Evolutionary conservation across 2,888 invertebrate genomes (phyloP), one percentile per base, ranked within the genome.

Genomic region (Platycnemis pennipes): DNA sequence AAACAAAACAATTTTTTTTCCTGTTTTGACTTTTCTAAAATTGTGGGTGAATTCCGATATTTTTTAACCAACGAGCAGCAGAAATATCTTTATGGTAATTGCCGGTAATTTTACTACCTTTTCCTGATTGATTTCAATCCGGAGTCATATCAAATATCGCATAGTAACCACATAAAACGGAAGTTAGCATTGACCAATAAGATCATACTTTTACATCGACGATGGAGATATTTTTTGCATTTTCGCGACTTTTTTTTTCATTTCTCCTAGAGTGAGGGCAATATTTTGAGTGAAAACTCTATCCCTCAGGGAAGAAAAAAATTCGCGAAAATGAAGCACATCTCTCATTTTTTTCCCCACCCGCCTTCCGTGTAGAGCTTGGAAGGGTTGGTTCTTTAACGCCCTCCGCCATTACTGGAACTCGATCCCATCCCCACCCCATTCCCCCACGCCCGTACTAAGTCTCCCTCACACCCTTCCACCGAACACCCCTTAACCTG

Each of bases 351-450:
- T 89, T 11, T 49, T 56, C 37, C 53, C 37, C 8, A 19, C 31
- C 13, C 56, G 19, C 56, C 19, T 88, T 42, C 37, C 42, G 11
- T 22, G 31, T 3, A 89, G 49, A 49, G 89, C 49, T 89, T 56
- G 56, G 37, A 42, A 89, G 42, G 22, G 56, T 56, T 37, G 22
- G 56, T 56, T 37, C 89, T 89, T 89, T 49, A 89, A 53, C 49
- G 37, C 89, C 53, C 89, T 37, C 89, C 49, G 19, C 89, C 53
- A 89, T 89, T 89, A 53, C 49, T 42, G 26, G 89, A 53, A 89
- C 89, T 89, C 53, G 56, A 89, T 56, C 49, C 53, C 42, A 19
- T n/a, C 56, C 37, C 37, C 31, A n/a, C n/a, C 42, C 53, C 56
- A 53, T 26, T 88, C 49, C 22, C 37, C 45, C 88, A 4, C 26